Evolutionary conservation across 2,113 vertebrate genomes (phyloP), one percentile per base, ranked within the genome.

Genomic region (Myiozetetes cayanensis): DNA sequence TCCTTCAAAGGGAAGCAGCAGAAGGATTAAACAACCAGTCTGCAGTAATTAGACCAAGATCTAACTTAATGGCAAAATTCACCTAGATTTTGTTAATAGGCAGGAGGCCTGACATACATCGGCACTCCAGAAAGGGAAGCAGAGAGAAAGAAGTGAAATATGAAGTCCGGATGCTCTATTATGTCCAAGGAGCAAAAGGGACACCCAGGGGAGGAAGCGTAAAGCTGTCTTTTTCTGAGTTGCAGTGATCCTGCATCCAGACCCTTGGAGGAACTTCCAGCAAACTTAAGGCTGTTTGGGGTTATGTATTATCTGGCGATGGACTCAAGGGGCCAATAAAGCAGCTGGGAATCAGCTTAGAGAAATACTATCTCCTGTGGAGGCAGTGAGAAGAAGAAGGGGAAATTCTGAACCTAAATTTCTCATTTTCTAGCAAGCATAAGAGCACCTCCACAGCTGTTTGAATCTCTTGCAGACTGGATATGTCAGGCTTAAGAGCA

Each of bases 221-320:
- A 92, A 94, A 92, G 78, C 61, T 75, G 65, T 62, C n/a, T 94
- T 89, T 94, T 93, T 88, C 92, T 92, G 68, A 75, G 46, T 74
- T 90, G 72, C 68, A 66, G 59, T 72, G 46, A 92, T 93, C 76
- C 79, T 90, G 16, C 61, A 87, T 96, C 76, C 89, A 94, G 90
- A 87, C 23, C 75, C 37, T 85, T 80, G 87, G 62, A 96, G 75
- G 85, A 96, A 87, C 71, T 85, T 93, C 41, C 85, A 96, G 94
- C 58, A 89, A 94, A 70, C 74, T 85, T 94, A 28, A 91, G 85
- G 46, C 87, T 96, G 66, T 83, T 96, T 79, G 77, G 46, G 71
- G 62, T 97, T 96, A 94, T 85, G 81, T 80, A 92, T 95, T 96
- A 95, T 76, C 94, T 97, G 87, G n/a, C 66, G 53, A 3, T 39